phyloP scores from a whole-genome alignment of 2,888 invertebrate species.

The Hypselothyrea guttata region DNA sequence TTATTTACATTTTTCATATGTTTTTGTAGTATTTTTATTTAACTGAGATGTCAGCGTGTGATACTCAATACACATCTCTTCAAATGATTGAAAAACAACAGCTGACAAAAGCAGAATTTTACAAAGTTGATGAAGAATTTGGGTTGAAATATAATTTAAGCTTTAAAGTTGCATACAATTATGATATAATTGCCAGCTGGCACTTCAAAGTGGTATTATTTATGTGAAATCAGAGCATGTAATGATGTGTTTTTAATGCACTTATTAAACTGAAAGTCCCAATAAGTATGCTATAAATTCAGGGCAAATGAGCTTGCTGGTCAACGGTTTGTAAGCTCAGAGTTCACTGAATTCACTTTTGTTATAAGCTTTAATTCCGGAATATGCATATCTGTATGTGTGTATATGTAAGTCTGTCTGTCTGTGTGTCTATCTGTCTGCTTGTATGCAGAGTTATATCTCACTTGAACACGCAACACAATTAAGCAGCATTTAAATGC shows the following conservation, averaged over 20 bases:
- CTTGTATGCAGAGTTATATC: slow-evolving; percentile 51
- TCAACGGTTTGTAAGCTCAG: slow-evolving; percentile 11
- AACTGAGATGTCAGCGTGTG: no score
- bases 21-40: no score
- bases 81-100: slow-evolving; percentile 17
- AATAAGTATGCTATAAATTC: slow-evolving; percentile 51
- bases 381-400: slow-evolving; percentile 8
- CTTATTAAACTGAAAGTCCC: slow-evolving; percentile 24
- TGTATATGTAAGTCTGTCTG: background rate
- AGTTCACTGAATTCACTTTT: slow-evolving; percentile 27
- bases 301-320: slow-evolving; percentile 13
- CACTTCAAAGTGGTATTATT: no score
- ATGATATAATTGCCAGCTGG: no score
- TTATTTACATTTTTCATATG: slow-evolving; percentile 7
- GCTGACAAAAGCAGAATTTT: background rate
- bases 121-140: no score
- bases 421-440: slow-evolving; percentile 13
- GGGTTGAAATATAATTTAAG: no score
- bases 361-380: slow-evolving; percentile 20
- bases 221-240: background rate
- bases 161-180: no score
- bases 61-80: slow-evolving; percentile 4
- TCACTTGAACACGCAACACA: slow-evolving; percentile 56
- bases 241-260: slow-evolving; percentile 9
- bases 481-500: slow-evolving; percentile 66